A percentile compares a stretch with the other conserved stretches of the same genome.
phyloP scores from a whole-genome alignment of 2,888 invertebrate genomes.

The Dryadula phaetusa region DNA sequence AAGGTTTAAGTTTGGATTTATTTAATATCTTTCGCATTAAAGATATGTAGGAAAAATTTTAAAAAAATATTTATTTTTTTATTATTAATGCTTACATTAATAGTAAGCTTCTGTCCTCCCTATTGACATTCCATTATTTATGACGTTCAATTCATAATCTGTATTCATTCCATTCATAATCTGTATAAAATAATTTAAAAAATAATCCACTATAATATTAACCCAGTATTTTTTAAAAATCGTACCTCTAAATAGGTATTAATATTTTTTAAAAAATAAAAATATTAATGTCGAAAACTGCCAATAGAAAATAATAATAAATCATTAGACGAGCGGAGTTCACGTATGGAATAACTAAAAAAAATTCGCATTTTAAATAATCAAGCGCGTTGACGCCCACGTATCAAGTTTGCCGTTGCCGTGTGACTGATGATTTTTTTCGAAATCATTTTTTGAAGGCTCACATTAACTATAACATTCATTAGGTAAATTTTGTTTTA shows the following conservation, averaged over 20 bases:
- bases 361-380: constrained; percentile 20
- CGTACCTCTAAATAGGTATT: not conserved
- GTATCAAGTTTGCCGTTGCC: constrained; percentile 12
- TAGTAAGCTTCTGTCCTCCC: too few species aligned
- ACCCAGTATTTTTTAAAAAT: too few species aligned
- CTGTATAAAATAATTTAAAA: too few species aligned
- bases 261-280: not conserved
- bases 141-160: too few species aligned
- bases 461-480: constrained; percentile 48
- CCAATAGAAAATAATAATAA: not conserved
- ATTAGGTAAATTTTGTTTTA: constrained; percentile 62
- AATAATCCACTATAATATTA: too few species aligned
- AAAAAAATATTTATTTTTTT: too few species aligned
- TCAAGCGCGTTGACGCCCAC: constrained; percentile 8
- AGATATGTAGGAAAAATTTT: too few species aligned
- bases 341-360: not conserved
- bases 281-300: not conserved
- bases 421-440: constrained; percentile 47
- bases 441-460: constrained; percentile 46
- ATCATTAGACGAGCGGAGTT: not conserved
- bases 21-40: too few species aligned
- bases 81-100: too few species aligned
- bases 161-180: too few species aligned
- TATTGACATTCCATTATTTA: too few species aligned
- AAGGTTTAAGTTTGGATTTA: too few species aligned